Base-by-base conservation (phyloP, 2,113 vertebrate species). In the Takifugu bimaculatus region DNA sequence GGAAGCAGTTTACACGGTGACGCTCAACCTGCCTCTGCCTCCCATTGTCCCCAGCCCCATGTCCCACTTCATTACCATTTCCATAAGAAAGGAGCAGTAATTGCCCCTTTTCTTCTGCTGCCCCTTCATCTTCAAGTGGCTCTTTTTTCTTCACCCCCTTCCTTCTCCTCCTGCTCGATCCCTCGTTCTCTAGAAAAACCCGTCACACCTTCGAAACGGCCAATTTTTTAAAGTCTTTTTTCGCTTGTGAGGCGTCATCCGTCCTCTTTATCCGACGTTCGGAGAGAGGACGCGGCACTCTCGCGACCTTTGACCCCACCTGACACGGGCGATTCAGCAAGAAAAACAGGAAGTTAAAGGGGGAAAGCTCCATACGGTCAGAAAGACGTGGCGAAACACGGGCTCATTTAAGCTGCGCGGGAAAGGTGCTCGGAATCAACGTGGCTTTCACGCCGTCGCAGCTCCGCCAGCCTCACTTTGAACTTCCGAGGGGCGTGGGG, bases 51-150 rank as follows among this genome's bases (percentile, higher is more conserved):
- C 13, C 1, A 51, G 81, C 79, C 84, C 85, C 74, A 85, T 86
- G 86, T 88, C 81, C 88, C 87, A 90, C 89, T 91, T 91, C 88
- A 91, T 90, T 90, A 91, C 82, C 81, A 92, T 91, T 91, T 91
- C 91, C 89, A 91, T 91, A 91, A 91, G 85, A 91, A 91, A 91
- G 89, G 85, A 83, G 61, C 80, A 85, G 90, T 91, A 90, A 91
- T 91, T 91, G 82, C 87, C 84, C 87, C 88, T 90, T 90, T 90
- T 89, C 88, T 91, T 90, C 84, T 87, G 80, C 68, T 78, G 71
- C 65, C 87, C 90, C 90, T 91, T 90, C 91, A 92, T 91, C 89
- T 89, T 81, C 50, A 58, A 82, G 72, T 68, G 75, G 77, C 84
- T 87, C 74, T 60, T 74, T 56, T 65, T 15, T 14, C 13, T 3